These are phyloP conservation scores for Carcharodon carcharias DNA, from an alignment of 2,797 vertebrate genomes.

Conservation along the genomic window DNA sequence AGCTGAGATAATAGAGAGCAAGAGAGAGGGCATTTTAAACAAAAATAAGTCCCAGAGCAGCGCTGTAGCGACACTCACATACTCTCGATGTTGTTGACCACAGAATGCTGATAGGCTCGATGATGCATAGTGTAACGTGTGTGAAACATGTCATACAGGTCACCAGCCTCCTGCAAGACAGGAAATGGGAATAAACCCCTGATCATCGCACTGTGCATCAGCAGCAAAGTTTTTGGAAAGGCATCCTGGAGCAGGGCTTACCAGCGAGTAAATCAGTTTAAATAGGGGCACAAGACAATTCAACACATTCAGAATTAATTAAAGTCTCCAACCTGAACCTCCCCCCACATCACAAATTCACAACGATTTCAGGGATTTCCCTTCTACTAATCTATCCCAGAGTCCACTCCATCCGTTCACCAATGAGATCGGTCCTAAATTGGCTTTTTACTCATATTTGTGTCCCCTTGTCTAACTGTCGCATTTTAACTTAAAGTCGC, in stretches of 20 bases:
- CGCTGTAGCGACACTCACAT: constrained; percentile 69
- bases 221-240: not conserved
- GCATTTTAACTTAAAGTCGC: not conserved
- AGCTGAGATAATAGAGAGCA: not conserved
- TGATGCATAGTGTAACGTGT: constrained; percentile 81
- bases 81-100: constrained; percentile 78
- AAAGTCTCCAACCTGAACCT: not conserved
- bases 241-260: not conserved
- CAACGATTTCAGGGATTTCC: not conserved
- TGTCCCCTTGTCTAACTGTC: not conserved
- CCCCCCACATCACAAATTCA: not conserved
- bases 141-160: constrained; percentile 93
- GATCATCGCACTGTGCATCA: too few relatives aligned
- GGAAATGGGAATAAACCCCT: not conserved
- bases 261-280: not conserved
- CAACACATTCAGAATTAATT: not conserved
- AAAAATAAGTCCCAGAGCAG: not conserved
- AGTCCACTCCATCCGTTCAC: not conserved
- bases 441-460: not conserved
- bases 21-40: too few relatives aligned
- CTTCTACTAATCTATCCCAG: not conserved
- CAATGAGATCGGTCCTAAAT: not conserved
- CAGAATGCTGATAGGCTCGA: constrained; percentile 88
- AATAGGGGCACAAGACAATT: not conserved
- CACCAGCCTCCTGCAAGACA: constrained; percentile 72